phyloP scores from a whole-genome alignment of 2,113 vertebrate genomes.

The Anthoscopus minutus region DNA sequence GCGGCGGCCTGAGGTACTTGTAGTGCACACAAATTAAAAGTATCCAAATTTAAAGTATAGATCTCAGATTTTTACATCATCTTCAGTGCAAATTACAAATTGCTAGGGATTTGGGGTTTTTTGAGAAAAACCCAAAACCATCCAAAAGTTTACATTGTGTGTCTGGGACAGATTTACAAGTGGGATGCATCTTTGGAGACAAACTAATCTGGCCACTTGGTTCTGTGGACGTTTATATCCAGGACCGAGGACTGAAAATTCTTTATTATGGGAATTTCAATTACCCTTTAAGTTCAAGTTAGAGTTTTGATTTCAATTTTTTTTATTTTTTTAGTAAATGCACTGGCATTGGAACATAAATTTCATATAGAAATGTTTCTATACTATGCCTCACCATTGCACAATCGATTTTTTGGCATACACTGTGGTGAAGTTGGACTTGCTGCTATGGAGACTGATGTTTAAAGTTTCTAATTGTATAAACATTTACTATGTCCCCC shows the following conservation, averaged over 20 bases:
- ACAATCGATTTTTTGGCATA: constrained; percentile 74
- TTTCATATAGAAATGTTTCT: constrained; percentile 73
- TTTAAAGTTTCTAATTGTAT: constrained; percentile 82
- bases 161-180: constrained; percentile 58
- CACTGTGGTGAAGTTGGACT: constrained; percentile 78
- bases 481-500: constrained; percentile 81
- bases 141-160: constrained; percentile 49
- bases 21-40: constrained; percentile 68
- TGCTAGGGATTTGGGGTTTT: constrained; percentile 3
- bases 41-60: constrained; percentile 62
- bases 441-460: constrained; percentile 79
- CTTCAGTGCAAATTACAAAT: constrained; percentile 51
- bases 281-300: constrained; percentile 73
- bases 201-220: constrained; percentile 54
- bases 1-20: constrained; percentile 73
- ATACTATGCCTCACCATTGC: constrained; percentile 81
- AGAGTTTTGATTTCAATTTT: constrained; percentile 78
- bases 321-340: constrained; percentile 78
- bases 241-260: constrained; percentile 67
- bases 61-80: constrained; percentile 46
- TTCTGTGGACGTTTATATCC: constrained; percentile 58
- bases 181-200: constrained; percentile 49
- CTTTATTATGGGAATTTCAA: constrained; percentile 67
- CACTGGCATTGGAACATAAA: constrained; percentile 81
- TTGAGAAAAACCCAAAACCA: neutral